Conservation (phyloP, 2,888 invertebrate species). For the Cheilosia grossa region DNA sequence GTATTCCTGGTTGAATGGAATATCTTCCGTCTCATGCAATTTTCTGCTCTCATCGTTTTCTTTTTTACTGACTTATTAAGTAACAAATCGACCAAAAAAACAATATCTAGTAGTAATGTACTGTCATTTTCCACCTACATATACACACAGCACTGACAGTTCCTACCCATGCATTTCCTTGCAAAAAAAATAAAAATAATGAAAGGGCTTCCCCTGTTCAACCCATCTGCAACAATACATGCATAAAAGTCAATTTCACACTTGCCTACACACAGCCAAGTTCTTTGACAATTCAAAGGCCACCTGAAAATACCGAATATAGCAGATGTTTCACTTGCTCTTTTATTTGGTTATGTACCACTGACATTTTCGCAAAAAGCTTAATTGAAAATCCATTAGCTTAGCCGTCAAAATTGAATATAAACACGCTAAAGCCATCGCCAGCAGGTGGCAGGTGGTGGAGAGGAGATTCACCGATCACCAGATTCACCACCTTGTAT, state of each 20-base stretch:
- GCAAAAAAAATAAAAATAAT: no score
- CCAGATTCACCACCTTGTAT: constrained; percentile 3
- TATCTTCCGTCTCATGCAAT: no score
- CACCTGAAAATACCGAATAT: background rate
- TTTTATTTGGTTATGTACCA: background rate
- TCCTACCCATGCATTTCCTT: no score
- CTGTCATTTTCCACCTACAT: no score
- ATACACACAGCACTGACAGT: no score
- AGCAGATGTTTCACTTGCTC: constrained; percentile 8
- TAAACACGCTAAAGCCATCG: constrained; percentile 29
- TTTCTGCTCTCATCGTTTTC: no score
- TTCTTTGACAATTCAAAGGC: constrained; percentile 6
- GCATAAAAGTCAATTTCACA: background rate
- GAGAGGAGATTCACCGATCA: constrained; percentile 11
- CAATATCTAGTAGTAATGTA: no score
- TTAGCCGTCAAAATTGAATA: constrained; percentile 54
- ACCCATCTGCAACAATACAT: no score
- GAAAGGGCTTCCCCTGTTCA: no score
- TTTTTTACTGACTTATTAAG: no score
- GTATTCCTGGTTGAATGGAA: no score
- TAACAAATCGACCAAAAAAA: no score
- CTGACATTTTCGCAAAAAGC: constrained; percentile 38
- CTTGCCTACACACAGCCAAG: background rate
- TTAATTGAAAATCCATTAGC: constrained; percentile 69
- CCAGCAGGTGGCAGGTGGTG: constrained; percentile 5